Base-by-base conservation (phyloP, 2,797 vertebrate species). In the Takifugu ocellatus region DNA sequence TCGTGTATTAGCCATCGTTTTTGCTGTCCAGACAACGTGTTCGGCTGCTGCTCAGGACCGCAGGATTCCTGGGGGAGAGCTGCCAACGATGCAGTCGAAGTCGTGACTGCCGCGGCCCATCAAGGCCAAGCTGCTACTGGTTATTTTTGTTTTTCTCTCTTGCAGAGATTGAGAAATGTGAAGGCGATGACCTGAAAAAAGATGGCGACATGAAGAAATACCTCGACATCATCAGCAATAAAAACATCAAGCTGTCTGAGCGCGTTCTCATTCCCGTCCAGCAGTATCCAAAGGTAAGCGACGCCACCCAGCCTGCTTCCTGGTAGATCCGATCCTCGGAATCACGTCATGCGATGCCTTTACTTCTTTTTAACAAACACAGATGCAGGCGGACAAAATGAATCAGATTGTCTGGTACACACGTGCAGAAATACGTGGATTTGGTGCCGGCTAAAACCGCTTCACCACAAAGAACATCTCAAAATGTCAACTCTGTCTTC, bases 211-310 rank as follows among this genome's bases (percentile, higher is more conserved):
- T 93, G 79, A 98, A 98, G 87, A 99, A 98, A 75, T 99, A 98
- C 51, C 92, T 98, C 62, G 97, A 99, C 87, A 93, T 99, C 81
- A 98, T 99, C 93, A 98, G 97, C 90, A 99, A 99, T 93, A 98
- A 98, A 93, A 99, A 99, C 74, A 96, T 98, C 89, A 99, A 99
- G 88, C 92, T 99, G 51, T 96, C 94, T 2, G 97, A 99, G 88
- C 92, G 95, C 85, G 96, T 99, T 61, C 89, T 99, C 82, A 99
- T 99, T 75, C 97, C 97, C 33, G 91, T 97, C 66, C 97, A 97
- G 84, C 97, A 99, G 82, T 98, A 99, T 90, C 97, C 97, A 79
- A 99, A 99, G 97, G 97, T 99, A 96, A 87, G 84, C 45, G 53
- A 59, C 45, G 33, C 45, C 24, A 24, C 25, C 43, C 46, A 15